Base-by-base conservation (phyloP, 2,888 invertebrate species). In the Aleiodes testaceus region DNA sequence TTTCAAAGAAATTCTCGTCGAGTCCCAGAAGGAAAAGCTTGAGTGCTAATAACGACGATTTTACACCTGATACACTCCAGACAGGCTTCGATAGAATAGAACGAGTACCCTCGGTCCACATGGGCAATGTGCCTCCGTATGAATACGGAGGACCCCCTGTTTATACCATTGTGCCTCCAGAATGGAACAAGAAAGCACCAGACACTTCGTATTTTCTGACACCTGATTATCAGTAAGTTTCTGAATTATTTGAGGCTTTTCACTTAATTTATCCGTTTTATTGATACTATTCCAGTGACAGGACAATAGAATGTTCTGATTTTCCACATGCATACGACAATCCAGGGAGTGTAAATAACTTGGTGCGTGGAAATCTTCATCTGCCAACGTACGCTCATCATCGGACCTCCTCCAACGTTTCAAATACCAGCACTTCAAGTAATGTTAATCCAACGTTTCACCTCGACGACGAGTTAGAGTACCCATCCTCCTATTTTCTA, bases 21-120 rank as follows among this genome's bases (percentile, higher is more conserved):
- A 93, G 93, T 5, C 94, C 94, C 0, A 88, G 94, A 26, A 89
- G 95, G 63, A 94, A 94, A 78, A 92, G 93, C 0, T 92, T 92
- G 80, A 91, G 91, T 50, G 91, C 92, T 12, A 89, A 88, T 74
- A 91, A 93, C 59, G 93, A 93, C n/a, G 92, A 92, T 1, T 90
- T 90, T 80, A 88, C 90, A 75, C 79, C 84, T 3, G 86, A 86
- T 26, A 74, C 78, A 5, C 77, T 76, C 14, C 77, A 83, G 66
- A 75, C 75, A 44, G 82, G 82, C 64, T 64, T 79, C 14, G 77
- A 77, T 30, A 75, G 80, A 65, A 81, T 84, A 69, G 86, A 87
- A 70, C 78, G 85, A 66, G 81, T 84, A 63, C 84, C 86, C n/a
- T 82, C 85, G 3, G 83, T 84, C 64, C 86, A 86, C 66, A 82